Conservation (phyloP, 1,140 invertebrate genomes). For the Solenopsis fugax region DNA sequence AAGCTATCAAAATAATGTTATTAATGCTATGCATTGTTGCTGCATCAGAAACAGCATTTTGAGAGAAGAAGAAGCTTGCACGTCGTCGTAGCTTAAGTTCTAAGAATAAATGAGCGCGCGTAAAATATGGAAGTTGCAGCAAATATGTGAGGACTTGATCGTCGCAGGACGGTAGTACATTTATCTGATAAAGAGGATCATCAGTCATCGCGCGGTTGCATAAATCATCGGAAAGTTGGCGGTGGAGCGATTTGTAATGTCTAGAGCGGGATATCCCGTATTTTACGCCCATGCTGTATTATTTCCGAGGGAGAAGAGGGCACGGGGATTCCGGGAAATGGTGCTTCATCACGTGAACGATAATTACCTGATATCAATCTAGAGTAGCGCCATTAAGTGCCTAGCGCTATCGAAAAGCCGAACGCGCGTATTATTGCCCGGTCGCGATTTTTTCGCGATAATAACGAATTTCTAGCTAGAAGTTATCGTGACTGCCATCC, state of each 20-base stretch:
- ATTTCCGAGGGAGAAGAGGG: constrained; percentile 13
- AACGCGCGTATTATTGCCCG: not conserved
- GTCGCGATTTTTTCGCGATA: constrained; percentile 36
- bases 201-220: constrained; percentile 55
- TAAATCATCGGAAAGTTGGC: constrained; percentile 57
- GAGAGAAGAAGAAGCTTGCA: not conserved
- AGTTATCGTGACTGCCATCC: constrained; percentile 3
- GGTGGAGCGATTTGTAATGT: constrained; percentile 53
- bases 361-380: constrained; percentile 47
- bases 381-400: not conserved
- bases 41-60: not conserved
- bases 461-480: constrained; percentile 6
- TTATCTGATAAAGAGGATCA: constrained; percentile 60
- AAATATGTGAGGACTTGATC: constrained; percentile 52
- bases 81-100: constrained; percentile 11
- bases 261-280: not conserved
- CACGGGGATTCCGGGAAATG: constrained; percentile 3
- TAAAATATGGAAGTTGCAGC: constrained; percentile 50
- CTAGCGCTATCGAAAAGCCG: constrained; percentile 1
- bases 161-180: constrained; percentile 42
- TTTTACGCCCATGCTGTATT: constrained; percentile 21
- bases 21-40: not conserved
- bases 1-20: not conserved
- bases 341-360: constrained; percentile 31
- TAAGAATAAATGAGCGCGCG: constrained; percentile 32